A percentile compares a stretch with the other conserved stretches of the same genome.
Conservation (phyloP, 2,888 invertebrate species). For the Panopea generosa region DNA sequence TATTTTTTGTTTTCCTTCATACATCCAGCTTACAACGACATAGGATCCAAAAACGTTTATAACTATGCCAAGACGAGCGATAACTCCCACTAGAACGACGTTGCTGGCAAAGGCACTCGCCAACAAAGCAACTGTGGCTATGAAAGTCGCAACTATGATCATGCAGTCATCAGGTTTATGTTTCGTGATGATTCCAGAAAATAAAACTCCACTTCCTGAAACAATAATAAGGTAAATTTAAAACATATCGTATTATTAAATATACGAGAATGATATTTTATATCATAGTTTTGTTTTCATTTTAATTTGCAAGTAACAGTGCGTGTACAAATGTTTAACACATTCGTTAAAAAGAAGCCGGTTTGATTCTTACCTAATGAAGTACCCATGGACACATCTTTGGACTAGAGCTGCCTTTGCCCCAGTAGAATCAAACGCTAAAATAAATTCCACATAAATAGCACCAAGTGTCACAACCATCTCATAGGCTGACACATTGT, state of each 20-base stretch:
- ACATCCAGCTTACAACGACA: slow-evolving; percentile 29
- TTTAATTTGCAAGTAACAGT: too few relatives aligned
- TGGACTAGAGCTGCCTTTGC: too few relatives aligned
- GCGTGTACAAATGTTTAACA: too few relatives aligned
- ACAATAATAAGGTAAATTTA: neutral
- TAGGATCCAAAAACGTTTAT: slow-evolving; percentile 33
- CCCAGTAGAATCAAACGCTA: too few relatives aligned
- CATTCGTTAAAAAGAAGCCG: too few relatives aligned
- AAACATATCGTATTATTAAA: neutral
- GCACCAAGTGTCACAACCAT: too few relatives aligned
- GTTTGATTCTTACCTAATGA: too few relatives aligned
- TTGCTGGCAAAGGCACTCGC: slow-evolving; percentile 24
- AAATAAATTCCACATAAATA: too few relatives aligned
- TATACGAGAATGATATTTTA: too few relatives aligned
- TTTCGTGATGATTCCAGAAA: slow-evolving; percentile 23
- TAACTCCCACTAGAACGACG: slow-evolving; percentile 33
- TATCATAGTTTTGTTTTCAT: too few relatives aligned
- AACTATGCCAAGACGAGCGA: slow-evolving; percentile 24
- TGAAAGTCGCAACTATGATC: slow-evolving; percentile 17
- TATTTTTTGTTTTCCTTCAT: slow-evolving; percentile 26
- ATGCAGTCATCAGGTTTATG: slow-evolving; percentile 32
- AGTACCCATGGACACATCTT: too few relatives aligned
- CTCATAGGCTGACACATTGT: too few relatives aligned
- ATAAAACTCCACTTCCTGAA: slow-evolving; percentile 47
- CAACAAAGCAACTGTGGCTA: slow-evolving; percentile 16